phyloP scores from a whole-genome alignment of 2,113 vertebrate genomes.

The Platysteira castanea region DNA sequence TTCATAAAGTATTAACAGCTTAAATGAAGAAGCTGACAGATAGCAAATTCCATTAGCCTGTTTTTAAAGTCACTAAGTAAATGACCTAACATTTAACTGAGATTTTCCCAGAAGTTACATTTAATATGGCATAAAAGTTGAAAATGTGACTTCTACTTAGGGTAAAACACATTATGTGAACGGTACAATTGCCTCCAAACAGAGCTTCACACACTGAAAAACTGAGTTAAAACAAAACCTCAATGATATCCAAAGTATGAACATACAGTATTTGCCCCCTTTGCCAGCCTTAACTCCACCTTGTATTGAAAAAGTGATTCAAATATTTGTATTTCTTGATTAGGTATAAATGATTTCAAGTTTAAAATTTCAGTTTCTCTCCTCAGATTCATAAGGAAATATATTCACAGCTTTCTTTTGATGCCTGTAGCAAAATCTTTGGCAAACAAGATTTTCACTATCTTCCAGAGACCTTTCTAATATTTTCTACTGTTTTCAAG shows the following conservation, averaged over 20 bases:
- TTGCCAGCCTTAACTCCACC: background rate
- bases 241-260: background rate
- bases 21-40: slow-evolving; percentile 1
- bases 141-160: background rate
- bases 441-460: background rate
- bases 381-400: background rate
- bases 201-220: background rate
- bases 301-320: background rate
- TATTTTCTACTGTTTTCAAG: background rate
- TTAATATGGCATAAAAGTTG: background rate
- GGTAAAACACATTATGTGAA: background rate
- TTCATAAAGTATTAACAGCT: background rate
- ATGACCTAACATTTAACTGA: background rate
- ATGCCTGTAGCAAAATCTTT: background rate
- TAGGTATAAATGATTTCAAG: background rate
- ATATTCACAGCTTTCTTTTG: background rate
- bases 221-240: background rate
- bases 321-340: background rate
- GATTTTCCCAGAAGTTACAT: background rate
- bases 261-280: background rate
- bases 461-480: background rate
- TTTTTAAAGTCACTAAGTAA: background rate
- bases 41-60: background rate
- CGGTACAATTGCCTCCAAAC: background rate
- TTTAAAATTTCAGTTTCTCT: background rate